Percentiles rank a stretch among this genome's conserved stretches.
Conservation (phyloP, 2,113 vertebrate genomes). For the Rhinolophus sinicus region DNA sequence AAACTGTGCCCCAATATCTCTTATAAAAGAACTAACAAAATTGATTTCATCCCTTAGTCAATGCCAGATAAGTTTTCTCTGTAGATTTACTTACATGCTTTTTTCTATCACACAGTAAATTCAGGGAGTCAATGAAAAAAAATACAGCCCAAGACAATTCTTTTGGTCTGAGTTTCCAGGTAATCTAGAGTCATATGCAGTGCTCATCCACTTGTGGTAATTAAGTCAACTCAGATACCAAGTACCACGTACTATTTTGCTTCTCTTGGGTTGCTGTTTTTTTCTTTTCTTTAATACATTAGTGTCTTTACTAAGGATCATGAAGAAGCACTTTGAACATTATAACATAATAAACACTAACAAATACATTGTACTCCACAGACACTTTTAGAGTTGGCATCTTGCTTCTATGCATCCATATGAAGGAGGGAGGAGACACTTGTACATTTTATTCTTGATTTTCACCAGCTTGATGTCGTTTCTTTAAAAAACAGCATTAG, state of each 20-base stretch:
- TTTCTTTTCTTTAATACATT: not conserved
- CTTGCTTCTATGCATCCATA: not conserved
- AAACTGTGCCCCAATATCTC: not conserved
- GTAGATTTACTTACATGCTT: not conserved
- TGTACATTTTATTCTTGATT: not conserved
- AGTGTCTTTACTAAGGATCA: not conserved
- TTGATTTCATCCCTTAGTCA: not conserved
- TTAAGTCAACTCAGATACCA: not conserved
- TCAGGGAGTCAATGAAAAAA: not conserved
- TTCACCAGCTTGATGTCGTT: not conserved
- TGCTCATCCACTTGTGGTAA: not conserved
- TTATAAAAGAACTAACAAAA: conserved; percentile 1
- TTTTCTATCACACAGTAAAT: not conserved
- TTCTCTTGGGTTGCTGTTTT: not conserved
- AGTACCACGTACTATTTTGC: not conserved
- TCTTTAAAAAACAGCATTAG: not conserved
- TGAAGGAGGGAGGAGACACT: not conserved
- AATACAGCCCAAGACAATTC: not conserved
- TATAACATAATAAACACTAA: not conserved
- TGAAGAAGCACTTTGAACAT: not conserved
- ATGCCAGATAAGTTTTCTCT: not conserved
- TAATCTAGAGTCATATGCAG: not conserved
- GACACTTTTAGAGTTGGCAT: not conserved
- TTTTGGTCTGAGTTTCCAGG: not conserved
- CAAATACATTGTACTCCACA: not conserved